phyloP scores from a whole-genome alignment of 2,797 vertebrate species.

The Amniataba percoides region DNA sequence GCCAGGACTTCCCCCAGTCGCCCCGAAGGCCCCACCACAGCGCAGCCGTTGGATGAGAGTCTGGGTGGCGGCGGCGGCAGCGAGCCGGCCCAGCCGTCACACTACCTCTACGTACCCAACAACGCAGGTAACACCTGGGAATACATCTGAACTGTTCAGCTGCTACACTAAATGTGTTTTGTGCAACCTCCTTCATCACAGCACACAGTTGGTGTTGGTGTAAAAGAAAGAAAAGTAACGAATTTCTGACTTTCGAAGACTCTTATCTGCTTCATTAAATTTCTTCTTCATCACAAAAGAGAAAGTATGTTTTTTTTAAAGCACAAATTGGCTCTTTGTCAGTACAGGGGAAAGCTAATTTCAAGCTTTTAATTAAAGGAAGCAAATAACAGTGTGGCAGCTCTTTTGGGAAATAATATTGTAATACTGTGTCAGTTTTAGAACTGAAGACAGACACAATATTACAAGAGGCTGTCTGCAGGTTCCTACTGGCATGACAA shows the following conservation, averaged over 20 bases:
- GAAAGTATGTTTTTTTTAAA: not conserved
- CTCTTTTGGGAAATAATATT: too few species aligned
- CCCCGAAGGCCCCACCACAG: constrained; percentile 10
- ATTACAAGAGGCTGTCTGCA: not conserved
- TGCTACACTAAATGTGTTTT: not conserved
- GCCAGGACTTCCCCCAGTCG: constrained; percentile 11
- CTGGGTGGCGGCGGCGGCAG: constrained; percentile 18
- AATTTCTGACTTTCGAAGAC: not conserved
- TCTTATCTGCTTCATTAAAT: not conserved
- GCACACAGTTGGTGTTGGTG: not conserved
- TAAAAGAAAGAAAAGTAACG: too few species aligned
- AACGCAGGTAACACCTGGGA: constrained; percentile 82
- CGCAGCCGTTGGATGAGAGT: constrained; percentile 15
- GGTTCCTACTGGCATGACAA: not conserved
- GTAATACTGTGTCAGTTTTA: too few species aligned
- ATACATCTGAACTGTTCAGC: not conserved
- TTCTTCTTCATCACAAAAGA: not conserved
- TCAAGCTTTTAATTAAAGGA: too few species aligned
- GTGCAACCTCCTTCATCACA: not conserved
- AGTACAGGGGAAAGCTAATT: too few species aligned
- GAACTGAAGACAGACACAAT: too few species aligned
- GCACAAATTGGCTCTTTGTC: not conserved
- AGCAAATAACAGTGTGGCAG: too few species aligned
- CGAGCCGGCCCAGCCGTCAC: constrained; percentile 72
- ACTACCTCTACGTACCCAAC: constrained; percentile 91